phyloP scores from a whole-genome alignment of 30 jellyfish, hydroid and myxozoan genomes.

The Cassiopea andromeda region DNA sequence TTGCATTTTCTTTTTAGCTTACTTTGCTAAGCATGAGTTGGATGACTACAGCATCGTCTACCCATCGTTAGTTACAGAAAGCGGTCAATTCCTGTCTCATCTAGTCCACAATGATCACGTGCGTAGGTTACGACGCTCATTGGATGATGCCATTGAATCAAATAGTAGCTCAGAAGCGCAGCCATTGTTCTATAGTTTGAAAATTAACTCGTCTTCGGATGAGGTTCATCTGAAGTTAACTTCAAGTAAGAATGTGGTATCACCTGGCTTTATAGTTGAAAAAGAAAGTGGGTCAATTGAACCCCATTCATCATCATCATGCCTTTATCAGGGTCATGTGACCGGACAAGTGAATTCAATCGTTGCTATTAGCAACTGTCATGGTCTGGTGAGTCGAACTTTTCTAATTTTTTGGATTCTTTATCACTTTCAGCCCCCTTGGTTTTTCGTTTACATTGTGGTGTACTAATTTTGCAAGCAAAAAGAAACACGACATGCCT shows the following conservation, averaged over 20 bases:
- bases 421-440: too few species aligned
- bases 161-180: constrained; percentile 21
- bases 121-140: constrained; percentile 72
- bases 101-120: constrained; percentile 68
- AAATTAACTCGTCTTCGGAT: constrained; percentile 50
- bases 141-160: constrained; percentile 26
- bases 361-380: constrained; percentile 82
- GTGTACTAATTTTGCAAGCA: too few species aligned
- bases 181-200: constrained; percentile 39
- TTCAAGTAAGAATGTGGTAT: constrained; percentile 28
- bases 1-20: background rate
- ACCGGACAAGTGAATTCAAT: constrained; percentile 65
- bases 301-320: constrained; percentile 28
- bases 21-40: constrained; percentile 52
- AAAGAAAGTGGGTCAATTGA: constrained; percentile 61
- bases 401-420: too few species aligned
- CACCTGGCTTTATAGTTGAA: constrained; percentile 77
- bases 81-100: constrained; percentile 58
- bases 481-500: too few species aligned
- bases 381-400: constrained; percentile 63
- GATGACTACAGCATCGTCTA: constrained; percentile 69
- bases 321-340: constrained; percentile 64
- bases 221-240: constrained; percentile 51
- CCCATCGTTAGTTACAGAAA: constrained; percentile 61
- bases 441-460: too few species aligned